A percentile compares a stretch with the other conserved stretches of the same genome.
Conservation (phyloP, 2,113 vertebrate genomes). For the Cyphomyrus discorhynchus region DNA sequence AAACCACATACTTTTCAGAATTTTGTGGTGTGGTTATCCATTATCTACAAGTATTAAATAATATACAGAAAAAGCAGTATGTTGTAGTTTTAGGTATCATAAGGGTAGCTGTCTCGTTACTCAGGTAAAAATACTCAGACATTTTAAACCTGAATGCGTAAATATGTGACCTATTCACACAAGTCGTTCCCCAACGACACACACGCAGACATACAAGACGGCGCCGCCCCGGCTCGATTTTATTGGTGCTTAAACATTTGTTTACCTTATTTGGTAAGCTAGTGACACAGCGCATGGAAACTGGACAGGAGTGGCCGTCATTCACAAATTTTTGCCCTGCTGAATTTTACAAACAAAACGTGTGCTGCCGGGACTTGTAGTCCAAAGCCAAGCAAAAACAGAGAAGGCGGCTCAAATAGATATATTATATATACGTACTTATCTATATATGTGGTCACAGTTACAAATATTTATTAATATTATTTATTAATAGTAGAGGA, state of each 20-base stretch:
- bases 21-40: not conserved
- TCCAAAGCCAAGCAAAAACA: constrained; percentile 49
- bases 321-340: constrained; percentile 60
- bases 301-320: constrained; percentile 65
- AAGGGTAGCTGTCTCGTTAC: not conserved
- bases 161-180: not conserved
- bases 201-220: constrained; percentile 28
- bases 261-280: constrained; percentile 91
- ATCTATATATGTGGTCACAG: not conserved
- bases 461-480: not conserved
- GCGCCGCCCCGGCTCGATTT: constrained; percentile 45
- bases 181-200: not conserved
- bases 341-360: constrained; percentile 73
- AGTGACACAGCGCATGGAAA: constrained; percentile 57
- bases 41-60: not conserved
- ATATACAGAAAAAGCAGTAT: not conserved
- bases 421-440: not conserved
- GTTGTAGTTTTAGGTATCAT: not conserved
- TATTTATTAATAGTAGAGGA: not conserved
- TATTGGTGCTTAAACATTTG: constrained; percentile 70
- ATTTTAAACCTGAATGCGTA: not conserved
- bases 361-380: constrained; percentile 66
- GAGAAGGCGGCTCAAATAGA: not conserved
- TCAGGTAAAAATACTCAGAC: not conserved
- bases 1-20: not conserved